A percentile compares a stretch with the other conserved stretches of the same genome.
Evolutionary conservation across 1,140 invertebrate genomes (phyloP).

Genomic region (Eumeta japonica): DNA sequence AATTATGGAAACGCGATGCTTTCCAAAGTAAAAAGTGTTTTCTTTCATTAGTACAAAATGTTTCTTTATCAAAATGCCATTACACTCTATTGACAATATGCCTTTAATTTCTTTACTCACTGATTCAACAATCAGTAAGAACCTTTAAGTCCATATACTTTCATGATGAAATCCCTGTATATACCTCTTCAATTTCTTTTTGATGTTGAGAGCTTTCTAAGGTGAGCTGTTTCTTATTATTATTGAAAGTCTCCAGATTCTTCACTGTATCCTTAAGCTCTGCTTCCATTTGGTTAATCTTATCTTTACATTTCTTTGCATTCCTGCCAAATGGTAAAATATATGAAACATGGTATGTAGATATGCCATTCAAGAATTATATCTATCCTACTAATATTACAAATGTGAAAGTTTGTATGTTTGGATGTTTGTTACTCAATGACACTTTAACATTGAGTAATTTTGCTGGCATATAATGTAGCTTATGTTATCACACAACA

Average conservation of each 20-base stretch:
- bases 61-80: background rate
- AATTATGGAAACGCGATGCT: no score
- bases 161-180: no score
- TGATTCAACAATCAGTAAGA: background rate
- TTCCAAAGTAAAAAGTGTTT: no score
- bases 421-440: no score
- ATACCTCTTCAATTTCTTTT: slow-evolving; percentile 50
- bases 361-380: background rate
- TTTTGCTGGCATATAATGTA: no score
- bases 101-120: background rate
- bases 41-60: background rate
- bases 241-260: slow-evolving; percentile 61
- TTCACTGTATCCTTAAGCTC: slow-evolving; percentile 68
- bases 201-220: slow-evolving; percentile 59
- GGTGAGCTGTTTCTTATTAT: slow-evolving; percentile 61
- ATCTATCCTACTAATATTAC: no score
- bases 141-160: background rate
- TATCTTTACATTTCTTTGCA: slow-evolving; percentile 68
- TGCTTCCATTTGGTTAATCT: slow-evolving; percentile 69
- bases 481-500: no score
- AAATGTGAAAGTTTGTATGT: no score
- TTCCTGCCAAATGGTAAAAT: slow-evolving; percentile 65
- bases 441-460: no score
- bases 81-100: background rate
- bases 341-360: no score